Base-by-base conservation (phyloP, 2,888 invertebrate species). In the Lacanobia oleracea region DNA sequence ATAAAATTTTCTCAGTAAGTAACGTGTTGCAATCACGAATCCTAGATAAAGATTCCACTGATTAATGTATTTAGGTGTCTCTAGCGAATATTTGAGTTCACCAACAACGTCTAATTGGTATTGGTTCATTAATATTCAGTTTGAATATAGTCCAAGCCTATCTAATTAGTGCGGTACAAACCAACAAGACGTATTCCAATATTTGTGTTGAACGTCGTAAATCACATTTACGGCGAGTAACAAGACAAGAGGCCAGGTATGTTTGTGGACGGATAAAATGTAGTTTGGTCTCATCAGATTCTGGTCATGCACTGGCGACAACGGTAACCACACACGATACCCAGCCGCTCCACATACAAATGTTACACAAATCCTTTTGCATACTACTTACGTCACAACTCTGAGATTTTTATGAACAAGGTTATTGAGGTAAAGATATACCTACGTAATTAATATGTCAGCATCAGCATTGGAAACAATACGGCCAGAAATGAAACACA, bases 191-290 rank as follows among this genome's bases (percentile, higher is more conserved):
- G 90, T 88, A 91, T 90, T 91, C 91, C 91, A 94, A 93, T 94
- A 94, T 95, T 96, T 95, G 95, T 93, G 90, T 94, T 93, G 90
- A 89, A 82, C 89, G 91, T 93, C 95, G 93, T 94, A 95, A 95
- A 95, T 95, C 93, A 93, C 92, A 95, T 96, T 95, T 93, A 87
- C 89, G 89, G 89, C 89, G 89, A 89, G 92, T 93, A 93, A 94
- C 94, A 92, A 94, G 91, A 94, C 94, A 91, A 94, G 91, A 90
- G 91, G 90, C 81, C 94, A 94, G 94, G 95, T 94, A 92, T 93
- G 91, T 93, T 92, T 93, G 93, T 88, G 83, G 89, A 88, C 88
- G 88, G 91, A 93, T 94, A 91, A 93, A 93, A 94, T 94, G 93
- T 93, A 93, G 93, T 95, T 94, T 92, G 88, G 80, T 83, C 87